Conservation (phyloP, 2,797 vertebrate genomes). For the Morus bassanus region DNA sequence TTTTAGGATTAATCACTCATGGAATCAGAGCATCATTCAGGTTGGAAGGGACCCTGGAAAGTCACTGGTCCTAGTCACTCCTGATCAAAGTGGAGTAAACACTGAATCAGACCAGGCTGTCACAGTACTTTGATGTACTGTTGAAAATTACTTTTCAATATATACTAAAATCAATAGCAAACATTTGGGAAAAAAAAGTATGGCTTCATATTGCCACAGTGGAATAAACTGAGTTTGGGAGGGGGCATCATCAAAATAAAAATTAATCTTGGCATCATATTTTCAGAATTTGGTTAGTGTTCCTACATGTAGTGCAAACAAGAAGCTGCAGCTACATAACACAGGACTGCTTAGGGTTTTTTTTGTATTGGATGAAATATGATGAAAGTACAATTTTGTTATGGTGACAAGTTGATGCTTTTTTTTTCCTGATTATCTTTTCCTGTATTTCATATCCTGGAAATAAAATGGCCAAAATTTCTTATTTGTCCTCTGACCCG, state of each 20-base stretch:
- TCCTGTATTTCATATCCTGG: background rate
- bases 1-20: background rate
- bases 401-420: background rate
- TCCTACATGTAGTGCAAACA: background rate
- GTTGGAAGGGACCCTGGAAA: background rate
- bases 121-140: background rate
- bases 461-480: background rate
- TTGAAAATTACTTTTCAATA: background rate
- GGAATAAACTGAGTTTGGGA: background rate
- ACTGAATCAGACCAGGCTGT: background rate
- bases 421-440: background rate
- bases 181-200: fast-evolving
- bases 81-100: background rate
- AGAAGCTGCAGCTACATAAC: background rate
- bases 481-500: background rate
- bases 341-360: background rate
- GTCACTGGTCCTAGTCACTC: background rate
- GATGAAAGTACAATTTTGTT: background rate
- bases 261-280: background rate
- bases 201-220: background rate
- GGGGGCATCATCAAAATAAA: background rate
- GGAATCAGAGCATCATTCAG: background rate
- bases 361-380: background rate
- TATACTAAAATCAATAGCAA: background rate
- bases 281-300: background rate